phyloP scores from a whole-genome alignment of 2,797 vertebrate species.

The Thripadectes ignobilis region DNA sequence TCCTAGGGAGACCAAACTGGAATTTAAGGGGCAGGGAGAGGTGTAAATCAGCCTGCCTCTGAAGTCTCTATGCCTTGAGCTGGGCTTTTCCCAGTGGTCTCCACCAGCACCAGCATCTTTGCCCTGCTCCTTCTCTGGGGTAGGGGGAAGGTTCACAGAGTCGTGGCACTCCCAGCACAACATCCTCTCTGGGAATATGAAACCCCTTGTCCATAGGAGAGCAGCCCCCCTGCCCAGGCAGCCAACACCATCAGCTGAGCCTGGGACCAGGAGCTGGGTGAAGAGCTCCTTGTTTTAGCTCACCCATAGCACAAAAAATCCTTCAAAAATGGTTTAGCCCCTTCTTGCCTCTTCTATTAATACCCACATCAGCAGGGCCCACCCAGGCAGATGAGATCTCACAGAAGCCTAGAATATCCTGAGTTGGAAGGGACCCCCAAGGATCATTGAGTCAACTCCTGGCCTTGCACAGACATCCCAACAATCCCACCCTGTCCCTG shows the following conservation, averaged over 20 bases:
- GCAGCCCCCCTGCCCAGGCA: neutral
- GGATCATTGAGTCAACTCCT: neutral
- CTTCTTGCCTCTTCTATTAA: neutral
- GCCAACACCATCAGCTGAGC: neutral
- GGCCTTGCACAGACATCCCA: too few species aligned
- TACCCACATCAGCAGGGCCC: rapidly evolving
- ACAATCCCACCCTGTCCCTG: neutral
- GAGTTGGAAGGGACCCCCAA: neutral
- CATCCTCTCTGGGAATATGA: neutral
- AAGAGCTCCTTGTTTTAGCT: neutral
- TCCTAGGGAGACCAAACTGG: neutral
- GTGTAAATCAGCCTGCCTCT: neutral
- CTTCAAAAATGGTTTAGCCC: neutral
- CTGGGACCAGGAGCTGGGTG: rapidly evolving
- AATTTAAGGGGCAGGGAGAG: neutral
- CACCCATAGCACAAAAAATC: neutral
- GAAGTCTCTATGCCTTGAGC: neutral
- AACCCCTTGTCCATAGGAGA: neutral
- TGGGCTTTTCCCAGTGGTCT: neutral
- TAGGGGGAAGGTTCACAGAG: rapidly evolving
- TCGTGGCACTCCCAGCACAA: neutral
- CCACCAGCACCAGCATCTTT: neutral
- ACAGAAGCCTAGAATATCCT: neutral
- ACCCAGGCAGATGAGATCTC: neutral
- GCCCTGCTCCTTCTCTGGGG: neutral